Percentiles rank a stretch among this genome's conserved stretches.
These are phyloP conservation scores for Apaloderma vittatum DNA, from an alignment of 2,113 vertebrate genomes.

Conservation along the genomic window DNA sequence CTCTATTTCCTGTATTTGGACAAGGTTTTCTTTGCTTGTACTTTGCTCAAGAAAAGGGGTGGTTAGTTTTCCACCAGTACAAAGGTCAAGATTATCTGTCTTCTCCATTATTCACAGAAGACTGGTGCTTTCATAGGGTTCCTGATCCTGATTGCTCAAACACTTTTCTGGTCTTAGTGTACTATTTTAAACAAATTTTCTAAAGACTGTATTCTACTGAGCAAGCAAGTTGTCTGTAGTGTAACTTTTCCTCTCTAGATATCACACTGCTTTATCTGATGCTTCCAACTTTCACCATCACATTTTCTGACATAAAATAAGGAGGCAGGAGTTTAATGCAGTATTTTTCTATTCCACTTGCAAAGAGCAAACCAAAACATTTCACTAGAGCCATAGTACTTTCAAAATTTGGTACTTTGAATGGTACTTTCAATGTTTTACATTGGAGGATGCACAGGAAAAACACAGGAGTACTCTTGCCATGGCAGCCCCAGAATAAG, in stretches of 20 bases:
- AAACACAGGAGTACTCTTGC: neutral
- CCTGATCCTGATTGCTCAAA: constrained; percentile 12
- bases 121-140: constrained; percentile 15
- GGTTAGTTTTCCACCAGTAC: neutral
- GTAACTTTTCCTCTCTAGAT: neutral
- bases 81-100: neutral
- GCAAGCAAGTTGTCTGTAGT: constrained; percentile 13
- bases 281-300: neutral
- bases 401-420: neutral
- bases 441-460: neutral
- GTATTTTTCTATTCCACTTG: neutral
- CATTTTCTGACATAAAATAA: neutral
- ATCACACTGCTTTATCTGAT: neutral
- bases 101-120: constrained; percentile 15
- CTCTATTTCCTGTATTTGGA: neutral
- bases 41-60: neutral
- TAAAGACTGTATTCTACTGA: neutral
- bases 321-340: neutral
- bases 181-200: constrained; percentile 10
- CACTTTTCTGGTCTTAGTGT: constrained; percentile 23
- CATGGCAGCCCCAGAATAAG: neutral
- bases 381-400: neutral
- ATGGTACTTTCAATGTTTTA: neutral
- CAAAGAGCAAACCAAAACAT: neutral
- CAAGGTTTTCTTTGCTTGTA: neutral